Base-by-base conservation (phyloP, 2,113 vertebrate species). In the Thalassoma bifasciatum region DNA sequence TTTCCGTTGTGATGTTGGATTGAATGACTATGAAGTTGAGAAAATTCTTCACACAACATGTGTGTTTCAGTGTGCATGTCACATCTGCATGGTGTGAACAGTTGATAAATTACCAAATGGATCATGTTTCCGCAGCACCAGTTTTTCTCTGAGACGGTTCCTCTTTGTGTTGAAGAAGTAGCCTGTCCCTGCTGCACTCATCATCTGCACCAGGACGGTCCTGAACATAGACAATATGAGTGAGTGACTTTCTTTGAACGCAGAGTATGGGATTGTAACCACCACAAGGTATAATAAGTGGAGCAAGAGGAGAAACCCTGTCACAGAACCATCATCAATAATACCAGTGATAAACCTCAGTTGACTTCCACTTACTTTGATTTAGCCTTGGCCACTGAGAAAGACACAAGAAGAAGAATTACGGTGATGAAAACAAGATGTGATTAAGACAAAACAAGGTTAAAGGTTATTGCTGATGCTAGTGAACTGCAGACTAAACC, bases 111-210 rank as follows among this genome's bases (percentile, higher is more conserved):
- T 93, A 99, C 97, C 98, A 1, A 96, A 42, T 4, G 97, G 98
- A 90, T 99, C 98, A 0, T 97, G 95, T 91, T 93, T 97, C 37
- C 96, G 88, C 4, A 98, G 65, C 66, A 96, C 94, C 86, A 99
- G 75, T 56, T 99, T 99, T 2, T 99, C 97, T 75, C 90, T 84
- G 1, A 96, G 91, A 5, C 96, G 95, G 50, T 90, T 94, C 60
- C 96, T 95, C 92, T 95, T 97, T 8, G 93, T 44, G 79, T 98
- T 98, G 89, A 96, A 97, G 77, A 73, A 86, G 83, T 89, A 96
- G 56, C 96, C 96, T 0, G 97, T 98, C 60, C 97, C 97, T 0
- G 98, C 97, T 1, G 96, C 94, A 24, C 98, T 99, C 67, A 96
- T 9, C 96, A 99, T 96, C 92, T 94, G 96, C 85, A 99, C 96